These are phyloP conservation scores for Punctoribates punctum DNA, from an alignment of 2,888 invertebrate genomes.

Conservation along the genomic window DNA sequence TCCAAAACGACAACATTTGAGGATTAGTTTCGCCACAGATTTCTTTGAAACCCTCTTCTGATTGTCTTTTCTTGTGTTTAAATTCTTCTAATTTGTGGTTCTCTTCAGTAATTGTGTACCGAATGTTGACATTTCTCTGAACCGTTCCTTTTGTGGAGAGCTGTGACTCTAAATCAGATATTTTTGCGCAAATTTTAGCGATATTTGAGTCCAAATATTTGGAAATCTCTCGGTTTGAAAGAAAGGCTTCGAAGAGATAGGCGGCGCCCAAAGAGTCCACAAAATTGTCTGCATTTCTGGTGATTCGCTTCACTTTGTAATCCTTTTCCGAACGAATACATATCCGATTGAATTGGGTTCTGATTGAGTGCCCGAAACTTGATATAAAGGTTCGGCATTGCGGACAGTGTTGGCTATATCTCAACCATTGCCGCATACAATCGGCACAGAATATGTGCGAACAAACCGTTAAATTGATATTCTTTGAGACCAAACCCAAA, in stretches of 20 bases:
- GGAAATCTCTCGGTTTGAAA: background rate
- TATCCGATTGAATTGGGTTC: background rate
- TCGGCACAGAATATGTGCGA: slow-evolving; percentile 2
- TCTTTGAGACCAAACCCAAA: background rate
- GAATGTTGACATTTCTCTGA: background rate
- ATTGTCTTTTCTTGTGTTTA: background rate
- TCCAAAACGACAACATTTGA: slow-evolving; percentile 10
- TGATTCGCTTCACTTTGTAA: background rate
- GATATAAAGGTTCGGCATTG: slow-evolving; percentile 13
- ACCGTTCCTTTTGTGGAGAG: background rate
- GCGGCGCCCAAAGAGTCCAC: slow-evolving; percentile 8
- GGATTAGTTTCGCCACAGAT: slow-evolving; percentile 2
- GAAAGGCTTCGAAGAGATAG: background rate
- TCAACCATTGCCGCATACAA: background rate
- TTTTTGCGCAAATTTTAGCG: background rate
- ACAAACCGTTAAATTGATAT: slow-evolving; percentile 6
- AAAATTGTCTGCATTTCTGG: background rate
- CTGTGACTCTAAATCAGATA: slow-evolving; percentile 2
- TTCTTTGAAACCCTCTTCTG: background rate
- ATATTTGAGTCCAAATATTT: slow-evolving; percentile 9
- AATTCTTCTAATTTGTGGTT: background rate
- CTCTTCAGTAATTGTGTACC: slow-evolving; percentile 2
- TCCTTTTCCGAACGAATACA: background rate
- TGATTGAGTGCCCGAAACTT: background rate
- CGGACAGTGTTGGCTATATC: slow-evolving; percentile 29